Base-by-base conservation (phyloP, 92 coral and sea anemone species). In the Parazoanthus swiftii region DNA sequence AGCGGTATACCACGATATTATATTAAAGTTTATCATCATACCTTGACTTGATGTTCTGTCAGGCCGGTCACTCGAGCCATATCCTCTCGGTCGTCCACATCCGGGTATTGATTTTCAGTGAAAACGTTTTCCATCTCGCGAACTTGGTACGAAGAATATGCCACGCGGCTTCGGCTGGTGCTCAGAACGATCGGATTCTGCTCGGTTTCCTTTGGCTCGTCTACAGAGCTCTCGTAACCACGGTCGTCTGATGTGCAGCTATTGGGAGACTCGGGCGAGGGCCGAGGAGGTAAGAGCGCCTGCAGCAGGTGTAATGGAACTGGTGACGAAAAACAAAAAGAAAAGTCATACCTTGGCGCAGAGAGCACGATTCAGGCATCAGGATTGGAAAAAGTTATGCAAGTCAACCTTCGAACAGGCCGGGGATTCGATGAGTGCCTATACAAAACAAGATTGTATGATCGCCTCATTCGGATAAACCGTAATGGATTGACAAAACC, bases 81-180 rank as follows among this genome's bases (percentile, higher is more conserved):
- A 4, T 84, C 79, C 87, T 48, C 87, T 18, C 79, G 77, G 66
- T 84, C 87, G 25, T 84, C 58, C 15, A 84, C 87, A 84, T 84
- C 87, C 67, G 87, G 87, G 79, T 84, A 84, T 38, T 84, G 87
- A 72, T 84, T 84, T 44, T 70, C 87, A 50, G n/a, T 84, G 26
- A 84, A 84, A 5, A 84, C 87, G 20, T 84, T 71, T 73, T 84
- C 87, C 79, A 84, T 26, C 44, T 84, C 87, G 16, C 87, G 78
- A 84, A 84, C 87, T 71, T 84, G 87, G 35, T 84, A 44, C 65
- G 87, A 84, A 70, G 87, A 84, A 29, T 84, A 84, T 58, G 87
- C 87, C 23, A 84, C 87, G 29, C 87, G 87, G 74, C 43, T 84
- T 43, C 87, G 87, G 38, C 87, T 84, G 59, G 87, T 84, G 87